Percentiles rank a stretch among this genome's conserved stretches.
phyloP scores from a whole-genome alignment of 2,113 vertebrate species.

The Hippolais icterina region DNA sequence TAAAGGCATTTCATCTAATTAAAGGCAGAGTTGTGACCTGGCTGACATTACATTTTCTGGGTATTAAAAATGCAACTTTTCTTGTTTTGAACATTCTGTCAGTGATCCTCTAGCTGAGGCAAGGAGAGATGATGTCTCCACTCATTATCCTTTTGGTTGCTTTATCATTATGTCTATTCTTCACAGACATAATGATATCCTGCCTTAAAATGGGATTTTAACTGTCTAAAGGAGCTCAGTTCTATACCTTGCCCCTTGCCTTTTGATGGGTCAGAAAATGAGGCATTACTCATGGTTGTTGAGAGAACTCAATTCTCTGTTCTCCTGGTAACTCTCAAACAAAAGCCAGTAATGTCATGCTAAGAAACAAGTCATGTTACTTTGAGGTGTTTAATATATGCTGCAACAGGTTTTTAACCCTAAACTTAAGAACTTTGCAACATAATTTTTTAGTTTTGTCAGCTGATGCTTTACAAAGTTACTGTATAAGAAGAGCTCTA shows the following conservation, averaged over 20 bases:
- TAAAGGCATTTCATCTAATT: slow-evolving; percentile 20
- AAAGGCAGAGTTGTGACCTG: slow-evolving; percentile 1
- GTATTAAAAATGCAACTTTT: background rate
- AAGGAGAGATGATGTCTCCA: background rate
- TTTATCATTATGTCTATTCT: background rate
- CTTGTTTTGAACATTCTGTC: background rate
- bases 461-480: background rate
- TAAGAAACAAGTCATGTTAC: background rate
- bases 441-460: background rate
- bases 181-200: background rate
- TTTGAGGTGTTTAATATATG: background rate
- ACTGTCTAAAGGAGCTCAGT: background rate
- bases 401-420: background rate
- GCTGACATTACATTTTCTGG: background rate
- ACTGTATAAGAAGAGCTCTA: background rate
- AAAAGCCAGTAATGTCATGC: background rate
- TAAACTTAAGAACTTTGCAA: background rate
- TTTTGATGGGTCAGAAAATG: background rate
- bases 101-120: background rate
- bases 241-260: background rate
- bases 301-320: background rate
- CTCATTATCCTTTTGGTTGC: background rate
- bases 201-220: background rate
- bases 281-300: background rate
- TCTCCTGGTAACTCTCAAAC: background rate